phyloP scores from a whole-genome alignment of 1,140 invertebrate species.

The Drosophila grimshawi region DNA sequence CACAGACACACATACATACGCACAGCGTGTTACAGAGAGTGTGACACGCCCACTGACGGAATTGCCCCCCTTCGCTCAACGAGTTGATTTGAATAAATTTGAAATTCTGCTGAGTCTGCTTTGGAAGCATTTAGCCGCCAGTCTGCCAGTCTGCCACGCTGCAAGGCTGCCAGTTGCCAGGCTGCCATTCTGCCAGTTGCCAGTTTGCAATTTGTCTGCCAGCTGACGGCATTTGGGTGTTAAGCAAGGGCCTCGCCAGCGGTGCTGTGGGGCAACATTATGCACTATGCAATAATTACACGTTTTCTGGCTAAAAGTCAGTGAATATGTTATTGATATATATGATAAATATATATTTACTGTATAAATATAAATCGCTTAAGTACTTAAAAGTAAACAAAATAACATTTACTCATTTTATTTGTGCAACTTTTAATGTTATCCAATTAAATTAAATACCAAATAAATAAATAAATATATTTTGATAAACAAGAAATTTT shows the following conservation, averaged over 20 bases:
- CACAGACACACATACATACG: not conserved
- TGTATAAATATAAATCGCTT: too few species aligned
- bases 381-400: too few species aligned
- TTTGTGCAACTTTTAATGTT: too few species aligned
- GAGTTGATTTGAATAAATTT: conserved; percentile 82
- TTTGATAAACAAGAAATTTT: too few species aligned
- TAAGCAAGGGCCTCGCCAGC: not conserved
- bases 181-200: conserved; percentile 25
- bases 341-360: too few species aligned
- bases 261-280: too few species aligned
- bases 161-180: not conserved
- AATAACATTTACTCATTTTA: too few species aligned
- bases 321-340: too few species aligned
- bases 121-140: conserved; percentile 59
- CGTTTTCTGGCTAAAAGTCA: too few species aligned
- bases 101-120: conserved; percentile 78
- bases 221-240: conserved; percentile 37
- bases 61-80: conserved; percentile 42
- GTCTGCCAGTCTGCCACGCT: not conserved
- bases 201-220: conserved; percentile 58
- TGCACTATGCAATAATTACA: too few species aligned
- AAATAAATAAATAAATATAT: too few species aligned
- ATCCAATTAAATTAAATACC: too few species aligned
- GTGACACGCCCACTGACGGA: conserved; percentile 42
- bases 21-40: not conserved